These are phyloP conservation scores for Electrophaes corylata DNA, from an alignment of 2,888 invertebrate genomes.

Conservation along the genomic window DNA sequence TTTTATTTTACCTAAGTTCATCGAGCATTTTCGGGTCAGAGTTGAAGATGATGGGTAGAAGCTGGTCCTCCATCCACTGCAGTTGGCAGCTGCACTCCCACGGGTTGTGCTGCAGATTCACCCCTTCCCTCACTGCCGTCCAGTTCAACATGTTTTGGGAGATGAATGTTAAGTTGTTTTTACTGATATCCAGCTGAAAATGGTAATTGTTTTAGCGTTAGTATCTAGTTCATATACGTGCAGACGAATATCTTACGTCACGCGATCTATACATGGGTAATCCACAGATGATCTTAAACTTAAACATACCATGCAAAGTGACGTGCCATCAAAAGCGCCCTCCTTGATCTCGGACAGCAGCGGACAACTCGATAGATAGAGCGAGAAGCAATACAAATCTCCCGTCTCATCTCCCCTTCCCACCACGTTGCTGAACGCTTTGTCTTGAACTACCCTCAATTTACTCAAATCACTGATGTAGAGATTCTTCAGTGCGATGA, in stretches of 20 bases:
- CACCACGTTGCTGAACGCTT: conserved; percentile 78
- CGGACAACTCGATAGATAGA: conserved; percentile 76
- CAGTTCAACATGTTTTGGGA: conserved; percentile 68
- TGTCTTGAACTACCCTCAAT: conserved; percentile 64
- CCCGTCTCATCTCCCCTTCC: conserved; percentile 59
- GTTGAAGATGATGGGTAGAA: conserved; percentile 78
- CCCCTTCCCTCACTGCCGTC: conserved; percentile 62
- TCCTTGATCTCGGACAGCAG: conserved; percentile 67
- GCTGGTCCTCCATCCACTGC: conserved; percentile 83
- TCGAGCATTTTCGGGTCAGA: conserved; percentile 68
- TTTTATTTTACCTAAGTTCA: conserved; percentile 74
- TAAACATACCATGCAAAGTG: conserved; percentile 80
- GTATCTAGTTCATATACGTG: too few relatives aligned
- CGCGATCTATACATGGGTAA: too few relatives aligned
- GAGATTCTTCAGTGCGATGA: conserved; percentile 71
- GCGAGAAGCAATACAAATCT: conserved; percentile 69
- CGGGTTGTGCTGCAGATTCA: conserved; percentile 85
- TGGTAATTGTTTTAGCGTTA: background rate
- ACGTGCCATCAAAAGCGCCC: conserved; percentile 77
- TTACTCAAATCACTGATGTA: conserved; percentile 70
- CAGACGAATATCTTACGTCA: too few relatives aligned
- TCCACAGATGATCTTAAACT: too few relatives aligned
- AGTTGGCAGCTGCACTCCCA: conserved; percentile 85
- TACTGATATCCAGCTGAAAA: conserved; percentile 82
- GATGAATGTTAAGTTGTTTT: conserved; percentile 76